Conservation (phyloP, 2,888 invertebrate species). For the Saturnia pavonia region DNA sequence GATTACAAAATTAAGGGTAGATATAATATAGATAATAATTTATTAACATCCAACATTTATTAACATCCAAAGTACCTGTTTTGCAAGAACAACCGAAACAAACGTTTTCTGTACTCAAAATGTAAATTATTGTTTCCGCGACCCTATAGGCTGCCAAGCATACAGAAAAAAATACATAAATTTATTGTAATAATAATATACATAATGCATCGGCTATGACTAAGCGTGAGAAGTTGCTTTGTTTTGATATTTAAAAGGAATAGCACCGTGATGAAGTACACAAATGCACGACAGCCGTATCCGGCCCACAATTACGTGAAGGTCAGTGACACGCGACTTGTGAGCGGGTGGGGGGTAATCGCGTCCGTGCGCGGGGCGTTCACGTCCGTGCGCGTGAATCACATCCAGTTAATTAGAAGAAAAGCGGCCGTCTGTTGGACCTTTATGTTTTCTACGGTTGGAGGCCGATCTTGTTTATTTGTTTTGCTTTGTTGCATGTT, state of each 20-base stretch:
- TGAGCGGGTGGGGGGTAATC: constrained; percentile 4
- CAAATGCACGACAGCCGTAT: constrained; percentile 51
- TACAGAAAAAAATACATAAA: neutral
- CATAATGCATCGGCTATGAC: constrained; percentile 20
- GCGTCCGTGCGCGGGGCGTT: neutral
- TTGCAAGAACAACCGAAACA: neutral
- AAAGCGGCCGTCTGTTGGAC: constrained; percentile 34
- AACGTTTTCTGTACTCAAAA: neutral
- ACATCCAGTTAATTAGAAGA: constrained; percentile 58
- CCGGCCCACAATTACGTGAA: constrained; percentile 62
- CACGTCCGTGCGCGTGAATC: constrained; percentile 50
- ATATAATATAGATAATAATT: neutral
- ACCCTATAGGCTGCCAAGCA: neutral
- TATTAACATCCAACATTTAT: neutral
- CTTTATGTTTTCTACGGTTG: constrained; percentile 23
- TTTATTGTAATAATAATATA: neutral
- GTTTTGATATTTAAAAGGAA: constrained; percentile 54
- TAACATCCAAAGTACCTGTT: neutral
- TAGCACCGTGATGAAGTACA: constrained; percentile 52
- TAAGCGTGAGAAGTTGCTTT: constrained; percentile 34
- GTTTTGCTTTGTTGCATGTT: constrained; percentile 16
- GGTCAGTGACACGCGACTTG: constrained; percentile 65
- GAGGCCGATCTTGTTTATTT: constrained; percentile 21
- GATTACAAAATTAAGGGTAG: neutral
- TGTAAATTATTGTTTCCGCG: neutral